Conservation (phyloP, 2,113 vertebrate species). For the Scolopax mira region DNA sequence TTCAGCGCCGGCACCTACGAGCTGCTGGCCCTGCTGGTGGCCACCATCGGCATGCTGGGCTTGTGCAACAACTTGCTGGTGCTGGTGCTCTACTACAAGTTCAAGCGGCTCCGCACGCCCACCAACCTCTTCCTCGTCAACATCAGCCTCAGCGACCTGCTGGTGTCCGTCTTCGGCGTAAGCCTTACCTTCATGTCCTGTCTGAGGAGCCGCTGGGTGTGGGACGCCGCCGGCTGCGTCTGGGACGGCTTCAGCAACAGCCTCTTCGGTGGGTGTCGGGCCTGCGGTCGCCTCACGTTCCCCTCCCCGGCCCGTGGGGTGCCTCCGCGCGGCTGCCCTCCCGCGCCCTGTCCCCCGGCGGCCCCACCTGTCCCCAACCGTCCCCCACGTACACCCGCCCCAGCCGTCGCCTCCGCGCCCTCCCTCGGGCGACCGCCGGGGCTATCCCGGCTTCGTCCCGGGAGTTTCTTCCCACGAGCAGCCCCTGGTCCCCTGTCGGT, state of each 20-base stretch:
- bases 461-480: neutral
- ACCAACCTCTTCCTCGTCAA: conserved; percentile 84
- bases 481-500: neutral
- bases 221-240: conserved; percentile 81
- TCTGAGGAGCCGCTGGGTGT: conserved; percentile 82
- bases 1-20: conserved; percentile 85
- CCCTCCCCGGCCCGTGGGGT: neutral
- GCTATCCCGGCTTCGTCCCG: neutral
- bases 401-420: neutral
- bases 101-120: conserved; percentile 84
- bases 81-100: conserved; percentile 83
- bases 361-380: rapidly evolving
- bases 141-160: conserved; percentile 86
- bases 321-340: too few relatives aligned
- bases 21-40: conserved; percentile 83
- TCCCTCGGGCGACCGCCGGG: too few relatives aligned
- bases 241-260: conserved; percentile 94
- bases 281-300: neutral
- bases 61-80: conserved; percentile 85
- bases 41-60: conserved; percentile 82
- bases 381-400: neutral
- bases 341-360: too few relatives aligned
- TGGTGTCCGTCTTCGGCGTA: conserved; percentile 81
- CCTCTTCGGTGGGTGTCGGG: conserved; percentile 83
- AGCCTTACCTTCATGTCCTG: conserved; percentile 87